Evolutionary conservation across 2,113 vertebrate species (phyloP).

Genomic region (Phyllostomus discolor): DNA sequence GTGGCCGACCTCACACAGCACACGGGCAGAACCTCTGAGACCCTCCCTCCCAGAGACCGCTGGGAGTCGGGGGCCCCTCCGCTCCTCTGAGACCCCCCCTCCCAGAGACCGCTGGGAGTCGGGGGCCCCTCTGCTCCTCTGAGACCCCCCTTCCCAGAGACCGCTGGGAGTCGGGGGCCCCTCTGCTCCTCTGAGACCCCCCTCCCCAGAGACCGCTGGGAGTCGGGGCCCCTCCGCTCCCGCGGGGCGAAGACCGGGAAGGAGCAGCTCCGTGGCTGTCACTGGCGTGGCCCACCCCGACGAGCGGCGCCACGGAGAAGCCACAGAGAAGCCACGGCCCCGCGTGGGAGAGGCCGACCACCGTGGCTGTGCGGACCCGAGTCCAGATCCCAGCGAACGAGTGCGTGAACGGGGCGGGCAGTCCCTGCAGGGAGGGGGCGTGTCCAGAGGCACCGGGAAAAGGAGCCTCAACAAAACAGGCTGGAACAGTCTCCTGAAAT

Average conservation of each 20-base stretch:
- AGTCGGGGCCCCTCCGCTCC: not conserved
- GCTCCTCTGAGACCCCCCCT: not conserved
- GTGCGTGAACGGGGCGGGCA: accelerated
- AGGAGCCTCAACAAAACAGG: not conserved
- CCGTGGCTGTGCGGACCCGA: not conserved
- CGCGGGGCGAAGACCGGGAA: not conserved
- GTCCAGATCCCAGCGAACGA: not conserved
- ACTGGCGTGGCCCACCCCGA: not conserved
- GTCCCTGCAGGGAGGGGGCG: not conserved
- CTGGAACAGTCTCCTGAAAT: not conserved
- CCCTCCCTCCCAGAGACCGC: not conserved
- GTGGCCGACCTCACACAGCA: not conserved
- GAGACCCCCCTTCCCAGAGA: not conserved
- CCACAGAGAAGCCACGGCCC: accelerated
- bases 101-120: not conserved
- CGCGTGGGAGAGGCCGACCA: not conserved
- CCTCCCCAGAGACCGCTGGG: not conserved
- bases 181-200: not conserved
- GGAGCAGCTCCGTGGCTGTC: not conserved
- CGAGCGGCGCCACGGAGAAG: not conserved
- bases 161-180: not conserved
- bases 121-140: not conserved
- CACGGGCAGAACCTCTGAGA: not conserved
- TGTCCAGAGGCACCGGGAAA: not conserved
- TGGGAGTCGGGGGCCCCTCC: not conserved